Conservation (phyloP, 2,113 vertebrate species). For the Mirounga angustirostris region DNA sequence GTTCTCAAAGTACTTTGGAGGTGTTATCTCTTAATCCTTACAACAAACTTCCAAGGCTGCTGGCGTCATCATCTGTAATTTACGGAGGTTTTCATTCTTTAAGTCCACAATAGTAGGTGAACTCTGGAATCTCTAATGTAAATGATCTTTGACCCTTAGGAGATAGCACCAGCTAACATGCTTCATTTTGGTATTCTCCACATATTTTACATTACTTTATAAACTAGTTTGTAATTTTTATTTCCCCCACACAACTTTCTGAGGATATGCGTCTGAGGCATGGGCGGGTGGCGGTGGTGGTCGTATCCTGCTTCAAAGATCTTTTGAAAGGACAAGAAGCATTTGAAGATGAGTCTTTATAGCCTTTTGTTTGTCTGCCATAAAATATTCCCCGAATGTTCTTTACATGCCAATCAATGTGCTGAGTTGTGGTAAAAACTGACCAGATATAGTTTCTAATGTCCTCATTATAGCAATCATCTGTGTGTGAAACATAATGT, state of each 20-base stretch:
- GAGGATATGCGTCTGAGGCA: neutral
- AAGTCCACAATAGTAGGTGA: neutral
- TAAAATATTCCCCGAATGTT: neutral
- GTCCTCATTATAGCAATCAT: neutral
- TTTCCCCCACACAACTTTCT: neutral
- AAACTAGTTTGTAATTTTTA: neutral
- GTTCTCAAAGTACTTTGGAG: neutral
- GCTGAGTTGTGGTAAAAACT: neutral
- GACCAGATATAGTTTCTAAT: neutral
- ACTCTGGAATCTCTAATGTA: neutral
- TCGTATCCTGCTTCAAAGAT: neutral
- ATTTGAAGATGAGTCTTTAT: neutral
- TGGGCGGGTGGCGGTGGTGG: no score
- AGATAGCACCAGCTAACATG: conserved; percentile 12
- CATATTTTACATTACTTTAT: neutral
- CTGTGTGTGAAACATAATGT: neutral
- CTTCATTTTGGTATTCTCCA: neutral
- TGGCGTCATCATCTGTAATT: neutral
- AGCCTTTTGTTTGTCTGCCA: neutral
- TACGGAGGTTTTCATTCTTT: neutral
- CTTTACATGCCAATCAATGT: neutral
- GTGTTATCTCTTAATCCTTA: neutral
- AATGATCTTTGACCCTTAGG: neutral
- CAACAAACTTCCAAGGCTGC: neutral
- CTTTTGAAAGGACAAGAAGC: neutral